Base-by-base conservation (phyloP, 2,888 invertebrate species). In the Agriopis leucophaearia region DNA sequence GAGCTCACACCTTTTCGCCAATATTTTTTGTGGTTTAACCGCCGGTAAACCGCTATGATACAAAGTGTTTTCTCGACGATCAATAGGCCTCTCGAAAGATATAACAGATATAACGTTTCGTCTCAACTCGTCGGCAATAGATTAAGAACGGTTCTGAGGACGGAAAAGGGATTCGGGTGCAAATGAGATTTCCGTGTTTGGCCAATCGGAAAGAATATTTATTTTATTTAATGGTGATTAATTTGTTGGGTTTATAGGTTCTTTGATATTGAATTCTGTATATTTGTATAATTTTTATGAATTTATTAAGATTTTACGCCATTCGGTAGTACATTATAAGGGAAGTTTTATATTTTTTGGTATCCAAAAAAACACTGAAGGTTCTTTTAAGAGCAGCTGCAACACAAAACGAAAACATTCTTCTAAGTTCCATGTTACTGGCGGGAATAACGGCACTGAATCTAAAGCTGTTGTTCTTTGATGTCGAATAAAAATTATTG, bases 1-100 rank as follows among this genome's bases (percentile, higher is more conserved):
- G 84, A 86, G 88, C 88, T 91, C 87, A 85, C 90, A 92, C 91
- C 90, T 92, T 92, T 87, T 85, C 86, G 81, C 84, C 87, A 89
- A 89, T 90, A 88, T 90, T 90, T 91, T 90, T 89, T 88, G 85
- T 83, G 88, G 87, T 86, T 91, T 85, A 90, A 84, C 84, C 80
- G 84, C 77, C 81, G 80, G 81, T 87, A 87, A 88, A 87, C 80
- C 80, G 84, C 78, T 80, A 83, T 89, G 84, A 89, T 89, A 90
- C 87, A 88, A 88, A 90, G 83, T 87, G 83, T 86, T 86, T 84
- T 78, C 77, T 72, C 76, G 74, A 74, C 81, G 85, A 88, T 88
- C 87, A 85, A 88, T 88, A 84, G 80, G 74, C 84, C 80, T 81
- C 83, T 81, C 74, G 77, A 80, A 82, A 83, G 81, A 85, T 85